Evolutionary conservation across 2,797 vertebrate genomes (phyloP).

Genomic region (Gambelia wislizenii): DNA sequence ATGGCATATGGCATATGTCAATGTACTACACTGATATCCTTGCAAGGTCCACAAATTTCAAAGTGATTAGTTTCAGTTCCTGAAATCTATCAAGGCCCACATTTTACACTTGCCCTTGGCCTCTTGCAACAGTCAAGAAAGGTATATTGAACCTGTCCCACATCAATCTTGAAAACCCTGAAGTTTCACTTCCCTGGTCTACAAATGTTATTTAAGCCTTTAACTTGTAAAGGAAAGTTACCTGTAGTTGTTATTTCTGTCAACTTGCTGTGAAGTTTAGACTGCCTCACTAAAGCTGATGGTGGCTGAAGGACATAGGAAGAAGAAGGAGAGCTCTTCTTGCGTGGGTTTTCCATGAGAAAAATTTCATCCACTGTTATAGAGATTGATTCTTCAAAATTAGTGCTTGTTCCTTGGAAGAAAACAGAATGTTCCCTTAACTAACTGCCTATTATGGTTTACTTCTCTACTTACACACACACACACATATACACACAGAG

Average conservation of each 20-base stretch:
- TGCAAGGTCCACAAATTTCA: neutral
- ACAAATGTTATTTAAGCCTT: slow-evolving; percentile 22
- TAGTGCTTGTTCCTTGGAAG: neutral
- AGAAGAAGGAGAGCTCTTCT: neutral
- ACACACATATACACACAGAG: too few species aligned
- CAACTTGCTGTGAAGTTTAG: neutral
- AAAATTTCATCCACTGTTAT: neutral
- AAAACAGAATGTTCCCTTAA: neutral
- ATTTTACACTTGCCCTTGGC: neutral
- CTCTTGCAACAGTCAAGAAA: neutral
- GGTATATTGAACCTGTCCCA: neutral
- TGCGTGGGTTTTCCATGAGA: neutral
- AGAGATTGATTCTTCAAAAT: neutral
- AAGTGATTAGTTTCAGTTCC: neutral
- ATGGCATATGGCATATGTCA: neutral
- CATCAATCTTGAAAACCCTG: slow-evolving; percentile 13
- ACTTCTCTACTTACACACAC: too few species aligned
- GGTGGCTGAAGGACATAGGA: neutral
- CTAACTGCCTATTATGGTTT: too few species aligned
- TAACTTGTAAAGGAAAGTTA: slow-evolving; percentile 3
- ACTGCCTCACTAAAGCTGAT: neutral
- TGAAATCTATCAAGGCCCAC: neutral
- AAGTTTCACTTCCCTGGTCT: neutral
- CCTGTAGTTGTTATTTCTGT: neutral
- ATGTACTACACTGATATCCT: too few species aligned